Evolutionary conservation across 2,113 vertebrate species (phyloP), one percentile per base, ranked within the genome.

Genomic region (Accipiter virgatus): DNA sequence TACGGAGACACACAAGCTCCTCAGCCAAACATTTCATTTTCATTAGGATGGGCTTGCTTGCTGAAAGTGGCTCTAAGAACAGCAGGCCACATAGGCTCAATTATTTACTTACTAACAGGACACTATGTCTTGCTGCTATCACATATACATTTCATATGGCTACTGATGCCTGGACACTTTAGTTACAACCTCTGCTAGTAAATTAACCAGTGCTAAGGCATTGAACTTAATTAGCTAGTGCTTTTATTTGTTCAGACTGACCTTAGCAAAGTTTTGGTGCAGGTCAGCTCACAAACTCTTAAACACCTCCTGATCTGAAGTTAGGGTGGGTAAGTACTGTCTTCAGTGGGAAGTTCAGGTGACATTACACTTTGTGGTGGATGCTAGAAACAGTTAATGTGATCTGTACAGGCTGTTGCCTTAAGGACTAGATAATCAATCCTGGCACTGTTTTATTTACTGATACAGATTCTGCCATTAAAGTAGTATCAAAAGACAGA

Each of bases 141-240:
- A 73, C n/a, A 78, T 36, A 62, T 19, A 78, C 42, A 45, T 89
- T 93, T 93, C 84, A 74, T 55, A 34, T 2, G 8, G 29, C 45
- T 93, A 32, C 42, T 94, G 45, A 21, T 84, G 84, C 65, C 93
- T 84, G 65, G 45, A 89, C 38, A 21, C 13, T 66, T 86, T 18
- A 74, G 77, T 81, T 87, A 87, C 50, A 84, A 70, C 8, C 36
- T 84, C 55, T 78, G 55, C 48, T 45, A 71, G 68, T 81, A 96
- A 94, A 95, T 81, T 62, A 81, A 70, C 16, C 16, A 62, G 14
- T 8, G 1, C 32, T 27, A 66, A 67, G 42, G 27, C 55, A 55
- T 10, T 42, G 34, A 81, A 29, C 25, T 70, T 84, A 45, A 81
- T 74, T 58, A 84, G 31, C 12, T 36, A 61, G 2, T 25, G 40